Conservation (phyloP, 2,888 invertebrate genomes). For the Cryptocephalus moraei region DNA sequence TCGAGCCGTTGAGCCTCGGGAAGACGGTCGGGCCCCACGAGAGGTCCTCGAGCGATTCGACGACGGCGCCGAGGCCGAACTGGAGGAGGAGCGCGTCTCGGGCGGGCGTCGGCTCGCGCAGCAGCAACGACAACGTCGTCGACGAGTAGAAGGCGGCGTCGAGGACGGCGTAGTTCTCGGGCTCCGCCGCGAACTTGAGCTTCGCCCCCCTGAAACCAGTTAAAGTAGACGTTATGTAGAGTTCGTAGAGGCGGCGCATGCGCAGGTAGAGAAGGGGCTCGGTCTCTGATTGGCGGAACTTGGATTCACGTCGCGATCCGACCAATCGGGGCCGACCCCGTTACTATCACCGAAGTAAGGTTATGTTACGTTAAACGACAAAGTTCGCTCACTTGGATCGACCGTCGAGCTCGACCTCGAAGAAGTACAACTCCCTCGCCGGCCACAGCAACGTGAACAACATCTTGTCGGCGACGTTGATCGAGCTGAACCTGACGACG, state of each 20-base stretch:
- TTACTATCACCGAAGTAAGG: too few relatives aligned
- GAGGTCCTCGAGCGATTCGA: conserved; percentile 29
- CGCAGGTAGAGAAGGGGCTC: too few relatives aligned
- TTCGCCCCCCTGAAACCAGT: too few relatives aligned
- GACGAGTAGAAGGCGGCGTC: conserved; percentile 70
- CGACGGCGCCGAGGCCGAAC: conserved; percentile 19
- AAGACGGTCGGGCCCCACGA: conserved; percentile 31
- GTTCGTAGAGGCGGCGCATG: too few relatives aligned
- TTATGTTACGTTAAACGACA: too few relatives aligned
- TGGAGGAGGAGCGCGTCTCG: conserved; percentile 26
- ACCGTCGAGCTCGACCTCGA: conserved; percentile 32
- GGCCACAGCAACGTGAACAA: conserved; percentile 44
- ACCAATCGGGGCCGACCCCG: too few relatives aligned
- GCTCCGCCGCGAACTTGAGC: too few relatives aligned
- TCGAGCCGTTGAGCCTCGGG: conserved; percentile 44
- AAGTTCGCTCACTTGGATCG: neutral
- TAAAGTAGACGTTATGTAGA: too few relatives aligned
- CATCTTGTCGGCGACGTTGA: conserved; percentile 44
- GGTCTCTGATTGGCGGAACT: too few relatives aligned
- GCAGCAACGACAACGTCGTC: conserved; percentile 60
- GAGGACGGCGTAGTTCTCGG: too few relatives aligned
- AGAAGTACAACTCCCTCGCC: conserved; percentile 41
- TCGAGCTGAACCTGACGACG: conserved; percentile 41
- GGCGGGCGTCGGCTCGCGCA: conserved; percentile 42
- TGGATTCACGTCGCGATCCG: too few relatives aligned